Evolutionary conservation across 1,140 invertebrate genomes (phyloP), one percentile per base, ranked within the genome.

Genomic region (Wiebesia pumilae): DNA sequence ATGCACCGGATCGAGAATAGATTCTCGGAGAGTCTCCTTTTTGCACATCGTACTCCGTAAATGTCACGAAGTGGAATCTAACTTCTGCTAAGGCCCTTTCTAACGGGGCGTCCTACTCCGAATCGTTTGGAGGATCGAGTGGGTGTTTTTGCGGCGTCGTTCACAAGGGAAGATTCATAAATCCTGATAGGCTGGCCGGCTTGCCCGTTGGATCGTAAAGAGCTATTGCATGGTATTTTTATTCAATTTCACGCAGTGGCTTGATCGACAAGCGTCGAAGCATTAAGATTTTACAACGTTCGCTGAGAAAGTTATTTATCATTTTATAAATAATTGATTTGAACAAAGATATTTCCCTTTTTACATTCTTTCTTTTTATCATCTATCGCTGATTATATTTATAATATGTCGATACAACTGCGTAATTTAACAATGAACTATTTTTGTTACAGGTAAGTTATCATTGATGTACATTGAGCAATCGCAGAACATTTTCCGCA

Each of bases 1-100:
- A 54, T 73, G 71, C 51, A 35, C 51, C 71, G 73, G 47, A 84
- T 84, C 83, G 73, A 84, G 83, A 84, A 84, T 84, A 84, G 83
- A 78, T 67, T 80, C 78, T 40, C 27, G 1, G 27, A 21, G 47
- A 62, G 77, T 54, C 14, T 16, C 33, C 30, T 80, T 80, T 80
- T 58, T 80, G 78, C 24, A 1, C 54, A 0, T 21, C 38, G 38
- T 43, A 43, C 38, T 27, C 71, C 40, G 38, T 75, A 75, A 75
- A 75, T 43, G 40, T 75, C 71, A 75, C 40, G 21, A 75, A 75
- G 38, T 10, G 71, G 38, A 75, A 75, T 75, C 7, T 21, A 19
- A 43, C 24, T 75, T 75, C 33, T 75, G 4, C n/a, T 75, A n/a
- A 24, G 71, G 19, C 71, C 35, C 71, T n/a, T 24, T 75, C 40